Percentiles rank a stretch among this genome's conserved stretches.
Evolutionary conservation across 2,888 invertebrate genomes (phyloP).

Genomic region (Drosophila glabriapex): DNA sequence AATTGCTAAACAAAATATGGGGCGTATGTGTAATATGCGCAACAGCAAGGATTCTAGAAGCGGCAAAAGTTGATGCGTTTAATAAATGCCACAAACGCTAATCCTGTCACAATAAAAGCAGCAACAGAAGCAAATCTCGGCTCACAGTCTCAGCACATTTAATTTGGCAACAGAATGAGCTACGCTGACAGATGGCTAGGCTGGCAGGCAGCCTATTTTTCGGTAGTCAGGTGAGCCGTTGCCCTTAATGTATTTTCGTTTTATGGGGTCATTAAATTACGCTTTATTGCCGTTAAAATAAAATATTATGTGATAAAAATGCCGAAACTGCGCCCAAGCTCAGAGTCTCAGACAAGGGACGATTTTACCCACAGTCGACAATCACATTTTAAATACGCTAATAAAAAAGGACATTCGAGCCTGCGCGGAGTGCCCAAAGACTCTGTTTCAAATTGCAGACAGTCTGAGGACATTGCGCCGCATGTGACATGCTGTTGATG

Average conservation of each 20-base stretch:
- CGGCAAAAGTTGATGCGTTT: constrained; percentile 42
- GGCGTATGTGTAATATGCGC: constrained; percentile 70
- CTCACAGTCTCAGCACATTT: constrained; percentile 60
- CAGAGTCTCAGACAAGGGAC: constrained; percentile 10
- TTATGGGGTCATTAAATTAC: constrained; percentile 83
- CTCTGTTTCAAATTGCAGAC: constrained; percentile 15
- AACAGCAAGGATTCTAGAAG: constrained; percentile 45
- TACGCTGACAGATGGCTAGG: constrained; percentile 66
- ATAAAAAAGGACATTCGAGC: constrained; percentile 51
- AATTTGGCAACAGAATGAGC: constrained; percentile 74
- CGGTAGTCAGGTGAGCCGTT: constrained; percentile 39
- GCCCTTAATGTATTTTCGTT: constrained; percentile 78
- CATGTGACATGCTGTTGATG: constrained; percentile 29
- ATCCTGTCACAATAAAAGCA: constrained; percentile 33
- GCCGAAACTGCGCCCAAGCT: constrained; percentile 50
- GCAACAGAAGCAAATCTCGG: constrained; percentile 38
- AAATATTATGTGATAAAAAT: constrained; percentile 83
- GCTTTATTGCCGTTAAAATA: constrained; percentile 82
- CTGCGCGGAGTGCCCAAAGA: constrained; percentile 12
- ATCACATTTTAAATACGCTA: constrained; percentile 64
- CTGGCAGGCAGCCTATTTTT: constrained; percentile 4
- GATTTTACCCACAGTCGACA: constrained; percentile 26
- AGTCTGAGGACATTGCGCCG: constrained; percentile 10
- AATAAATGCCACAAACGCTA: constrained; percentile 61
- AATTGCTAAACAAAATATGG: constrained; percentile 40